Evolutionary conservation across 2,113 vertebrate species (phyloP).

Genomic region (Calidris pygmaea): DNA sequence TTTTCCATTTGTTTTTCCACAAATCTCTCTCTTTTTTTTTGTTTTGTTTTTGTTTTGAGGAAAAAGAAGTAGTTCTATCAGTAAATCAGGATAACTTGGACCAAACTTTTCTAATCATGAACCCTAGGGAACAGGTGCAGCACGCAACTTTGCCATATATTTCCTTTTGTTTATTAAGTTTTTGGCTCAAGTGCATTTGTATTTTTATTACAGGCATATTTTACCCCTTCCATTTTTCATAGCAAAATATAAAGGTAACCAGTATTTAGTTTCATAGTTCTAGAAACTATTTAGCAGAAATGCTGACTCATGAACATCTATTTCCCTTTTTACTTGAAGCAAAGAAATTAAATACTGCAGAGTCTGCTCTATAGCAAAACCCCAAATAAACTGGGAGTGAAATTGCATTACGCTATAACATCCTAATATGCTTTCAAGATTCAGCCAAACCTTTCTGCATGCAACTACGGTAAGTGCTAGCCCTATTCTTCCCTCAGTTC

Average conservation of each 20-base stretch:
- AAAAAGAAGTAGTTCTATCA: not conserved
- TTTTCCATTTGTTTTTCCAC: not conserved
- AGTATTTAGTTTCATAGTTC: not conserved
- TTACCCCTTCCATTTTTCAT: not conserved
- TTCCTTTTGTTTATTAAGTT: not conserved
- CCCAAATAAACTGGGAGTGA: not conserved
- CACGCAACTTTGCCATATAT: rapidly evolving
- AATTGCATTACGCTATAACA: not conserved
- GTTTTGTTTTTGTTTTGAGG: not conserved
- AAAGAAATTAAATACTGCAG: not conserved
- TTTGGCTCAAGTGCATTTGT: not conserved
- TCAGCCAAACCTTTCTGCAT: not conserved
- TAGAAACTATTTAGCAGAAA: not conserved
- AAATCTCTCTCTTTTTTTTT: not conserved
- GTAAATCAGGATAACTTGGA: not conserved
- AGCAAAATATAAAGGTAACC: not conserved
- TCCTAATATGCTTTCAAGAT: not conserved
- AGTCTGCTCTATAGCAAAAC: not conserved
- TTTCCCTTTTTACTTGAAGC: not conserved
- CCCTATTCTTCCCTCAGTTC: not conserved
- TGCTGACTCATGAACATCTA: not conserved
- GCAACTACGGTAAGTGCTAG: not conserved
- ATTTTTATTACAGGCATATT: not conserved
- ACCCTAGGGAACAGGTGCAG: not conserved
- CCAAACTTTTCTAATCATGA: not conserved